phyloP scores from a whole-genome alignment of 2,797 vertebrate species.

The Coregonus ussuriensis region DNA sequence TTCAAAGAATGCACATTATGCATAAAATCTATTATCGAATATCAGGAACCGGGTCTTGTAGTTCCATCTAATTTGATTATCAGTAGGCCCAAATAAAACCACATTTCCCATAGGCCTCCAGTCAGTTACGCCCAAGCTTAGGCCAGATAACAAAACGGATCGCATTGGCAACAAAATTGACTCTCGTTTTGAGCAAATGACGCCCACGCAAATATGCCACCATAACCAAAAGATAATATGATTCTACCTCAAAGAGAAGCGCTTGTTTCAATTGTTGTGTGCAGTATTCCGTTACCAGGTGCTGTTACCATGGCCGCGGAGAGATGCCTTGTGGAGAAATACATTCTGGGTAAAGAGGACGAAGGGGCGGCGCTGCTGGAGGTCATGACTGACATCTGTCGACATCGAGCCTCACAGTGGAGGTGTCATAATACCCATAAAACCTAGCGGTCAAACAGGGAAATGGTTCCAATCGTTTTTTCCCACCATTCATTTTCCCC shows the following conservation, averaged over 20 bases:
- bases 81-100: neutral
- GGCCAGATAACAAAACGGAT: slow-evolving; percentile 58
- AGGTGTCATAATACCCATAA: too few relatives aligned
- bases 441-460: too few relatives aligned
- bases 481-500: too few relatives aligned
- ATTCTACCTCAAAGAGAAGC: slow-evolving; percentile 3
- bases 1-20: neutral
- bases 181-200: slow-evolving; percentile 8
- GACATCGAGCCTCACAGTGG: too few relatives aligned
- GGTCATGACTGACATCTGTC: too few relatives aligned
- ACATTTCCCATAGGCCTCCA: slow-evolving; percentile 35
- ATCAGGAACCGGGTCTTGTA: slow-evolving; percentile 32
- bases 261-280: neutral
- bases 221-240: neutral
- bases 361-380: too few relatives aligned
- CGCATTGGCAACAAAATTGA: slow-evolving; percentile 46
- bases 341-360: slow-evolving; percentile 9
- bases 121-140: slow-evolving; percentile 39
- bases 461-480: too few relatives aligned
- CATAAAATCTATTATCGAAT: neutral
- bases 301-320: slow-evolving; percentile 80
- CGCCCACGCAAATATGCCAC: neutral
- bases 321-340: slow-evolving; percentile 67
- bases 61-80: neutral
- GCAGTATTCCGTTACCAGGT: slow-evolving; percentile 33